Percentiles rank a stretch among this genome's conserved stretches.
These are phyloP conservation scores for Papilio helenus DNA, from an alignment of 1,140 invertebrate genomes.

Conservation along the genomic window DNA sequence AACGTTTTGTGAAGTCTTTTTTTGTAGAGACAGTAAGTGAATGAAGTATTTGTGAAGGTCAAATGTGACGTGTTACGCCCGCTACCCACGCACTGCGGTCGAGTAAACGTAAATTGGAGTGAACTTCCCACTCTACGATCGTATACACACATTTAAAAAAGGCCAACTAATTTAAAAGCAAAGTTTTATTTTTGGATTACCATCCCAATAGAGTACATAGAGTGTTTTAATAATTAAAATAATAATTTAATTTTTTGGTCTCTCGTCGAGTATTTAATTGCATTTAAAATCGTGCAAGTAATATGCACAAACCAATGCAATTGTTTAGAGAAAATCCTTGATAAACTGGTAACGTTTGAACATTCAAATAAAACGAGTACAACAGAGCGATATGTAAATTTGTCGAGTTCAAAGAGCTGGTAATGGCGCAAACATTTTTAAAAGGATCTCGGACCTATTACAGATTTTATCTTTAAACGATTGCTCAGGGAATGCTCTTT, in stretches of 20 bases:
- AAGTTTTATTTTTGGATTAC: not conserved
- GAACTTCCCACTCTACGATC: slow-evolving; percentile 21
- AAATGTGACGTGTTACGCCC: slow-evolving; percentile 8
- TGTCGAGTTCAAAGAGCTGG: slow-evolving; percentile 19
- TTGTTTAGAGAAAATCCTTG: not conserved
- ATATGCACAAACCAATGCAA: not conserved
- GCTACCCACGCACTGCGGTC: slow-evolving; percentile 23
- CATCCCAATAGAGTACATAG: too few species aligned
- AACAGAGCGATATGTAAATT: slow-evolving; percentile 30
- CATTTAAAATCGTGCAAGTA: not conserved
- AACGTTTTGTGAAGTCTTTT: not conserved
- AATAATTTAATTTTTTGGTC: not conserved
- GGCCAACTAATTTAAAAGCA: not conserved
- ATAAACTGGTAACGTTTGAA: slow-evolving; percentile 6
- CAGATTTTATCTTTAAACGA: slow-evolving; percentile 37
- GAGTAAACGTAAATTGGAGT: slow-evolving; percentile 24
- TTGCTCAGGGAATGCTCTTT: slow-evolving; percentile 35
- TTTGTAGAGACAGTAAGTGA: not conserved
- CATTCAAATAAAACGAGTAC: slow-evolving; percentile 29
- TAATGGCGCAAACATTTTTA: slow-evolving; percentile 32
- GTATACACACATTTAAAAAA: not conserved
- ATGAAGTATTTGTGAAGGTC: slow-evolving; percentile 9
- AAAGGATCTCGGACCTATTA: slow-evolving; percentile 23
- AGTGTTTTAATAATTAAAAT: too few species aligned
- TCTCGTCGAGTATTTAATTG: not conserved